These are phyloP conservation scores for Wiebesia pumilae DNA, from an alignment of 1,140 invertebrate genomes.

Conservation along the genomic window DNA sequence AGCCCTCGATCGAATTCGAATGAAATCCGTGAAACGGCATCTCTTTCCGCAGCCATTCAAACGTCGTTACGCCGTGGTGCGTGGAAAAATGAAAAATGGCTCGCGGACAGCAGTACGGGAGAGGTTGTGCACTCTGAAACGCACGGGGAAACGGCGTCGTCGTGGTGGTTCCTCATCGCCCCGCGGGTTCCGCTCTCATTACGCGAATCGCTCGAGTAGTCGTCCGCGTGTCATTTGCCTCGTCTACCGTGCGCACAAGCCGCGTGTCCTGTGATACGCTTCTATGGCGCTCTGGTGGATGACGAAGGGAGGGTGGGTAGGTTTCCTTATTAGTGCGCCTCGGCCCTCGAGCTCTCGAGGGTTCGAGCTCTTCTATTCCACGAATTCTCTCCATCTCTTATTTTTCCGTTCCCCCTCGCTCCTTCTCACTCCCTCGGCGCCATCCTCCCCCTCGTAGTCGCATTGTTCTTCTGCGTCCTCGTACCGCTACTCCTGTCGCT, in stretches of 20 bases:
- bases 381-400: constrained; percentile 1
- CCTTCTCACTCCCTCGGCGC: background rate
- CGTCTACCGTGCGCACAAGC: background rate
- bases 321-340: constrained; percentile 25
- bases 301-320: background rate
- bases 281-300: background rate
- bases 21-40: background rate
- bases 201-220: background rate
- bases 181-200: background rate
- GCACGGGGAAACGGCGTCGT: no score
- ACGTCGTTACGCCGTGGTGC: background rate
- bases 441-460: background rate
- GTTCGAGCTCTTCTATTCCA: constrained; percentile 25
- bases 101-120: background rate
- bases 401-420: background rate
- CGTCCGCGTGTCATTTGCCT: constrained; percentile 21
- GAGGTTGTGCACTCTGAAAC: background rate
- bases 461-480: background rate
- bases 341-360: constrained; percentile 12
- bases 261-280: background rate
- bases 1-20: background rate
- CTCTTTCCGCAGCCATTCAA: background rate
- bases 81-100: constrained; percentile 40
- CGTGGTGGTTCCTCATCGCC: background rate
- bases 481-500: background rate